Percentiles rank a stretch among this genome's conserved stretches.
Evolutionary conservation across 1,140 invertebrate species (phyloP).

Genomic region (Ridgeia piscesae): DNA sequence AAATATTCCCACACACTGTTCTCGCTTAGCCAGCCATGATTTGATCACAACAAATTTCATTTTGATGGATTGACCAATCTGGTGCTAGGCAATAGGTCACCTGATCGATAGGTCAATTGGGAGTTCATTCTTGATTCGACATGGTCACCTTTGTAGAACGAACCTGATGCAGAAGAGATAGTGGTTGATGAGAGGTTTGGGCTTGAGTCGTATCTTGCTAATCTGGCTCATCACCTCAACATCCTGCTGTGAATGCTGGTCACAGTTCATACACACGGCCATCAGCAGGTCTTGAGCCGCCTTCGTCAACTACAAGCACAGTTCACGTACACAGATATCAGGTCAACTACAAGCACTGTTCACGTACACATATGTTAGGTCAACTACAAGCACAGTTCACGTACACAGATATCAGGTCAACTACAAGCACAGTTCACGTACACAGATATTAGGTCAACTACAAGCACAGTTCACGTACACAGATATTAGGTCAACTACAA

Average conservation of each 20-base stretch:
- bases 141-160: conserved; percentile 26
- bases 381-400: conserved; percentile 74
- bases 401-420: conserved; percentile 86
- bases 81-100: neutral
- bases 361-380: conserved; percentile 86
- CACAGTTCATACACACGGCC: conserved; percentile 87
- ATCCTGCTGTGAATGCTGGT: conserved; percentile 72
- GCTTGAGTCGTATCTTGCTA: conserved; percentile 88
- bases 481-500: conserved; percentile 73
- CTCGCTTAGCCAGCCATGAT: too few relatives aligned
- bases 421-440: conserved; percentile 36
- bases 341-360: conserved; percentile 65
- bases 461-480: conserved; percentile 81
- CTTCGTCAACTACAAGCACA: conserved; percentile 67
- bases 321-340: neutral
- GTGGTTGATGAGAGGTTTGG: conserved; percentile 86
- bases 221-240: conserved; percentile 87
- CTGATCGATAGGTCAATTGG: conserved; percentile 18
- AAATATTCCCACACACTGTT: too few relatives aligned
- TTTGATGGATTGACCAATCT: too few relatives aligned
- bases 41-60: too few relatives aligned
- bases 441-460: neutral
- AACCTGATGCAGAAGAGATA: conserved; percentile 83
- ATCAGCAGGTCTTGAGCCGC: conserved; percentile 91
- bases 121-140: conserved; percentile 31